Evolutionary conservation across 2,113 vertebrate species (phyloP).

Genomic region (Artemisiospiza belli): DNA sequence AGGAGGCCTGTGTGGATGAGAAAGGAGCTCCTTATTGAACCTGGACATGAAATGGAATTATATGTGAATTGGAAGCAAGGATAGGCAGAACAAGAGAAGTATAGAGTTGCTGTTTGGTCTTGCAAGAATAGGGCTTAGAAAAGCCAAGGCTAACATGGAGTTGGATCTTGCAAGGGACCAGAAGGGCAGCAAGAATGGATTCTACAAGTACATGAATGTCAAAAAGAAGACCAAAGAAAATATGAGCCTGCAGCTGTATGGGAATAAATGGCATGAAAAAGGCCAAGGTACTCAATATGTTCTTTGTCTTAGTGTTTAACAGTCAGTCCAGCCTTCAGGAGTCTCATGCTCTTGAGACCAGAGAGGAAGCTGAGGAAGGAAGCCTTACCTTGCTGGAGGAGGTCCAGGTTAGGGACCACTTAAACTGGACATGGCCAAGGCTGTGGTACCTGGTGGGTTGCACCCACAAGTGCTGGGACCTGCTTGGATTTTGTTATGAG

Average conservation of each 20-base stretch:
- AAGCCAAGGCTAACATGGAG: background rate
- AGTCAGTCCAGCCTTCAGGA: background rate
- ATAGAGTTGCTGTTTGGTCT: background rate
- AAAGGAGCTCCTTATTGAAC: background rate
- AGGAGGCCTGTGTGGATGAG: background rate
- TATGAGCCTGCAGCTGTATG: background rate
- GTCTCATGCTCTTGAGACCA: background rate
- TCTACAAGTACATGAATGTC: background rate
- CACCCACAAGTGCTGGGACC: background rate
- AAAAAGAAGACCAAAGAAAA: background rate
- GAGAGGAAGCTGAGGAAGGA: background rate
- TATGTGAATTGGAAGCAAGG: background rate
- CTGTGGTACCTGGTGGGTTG: background rate
- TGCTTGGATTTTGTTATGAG: background rate
- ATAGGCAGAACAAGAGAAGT: background rate
- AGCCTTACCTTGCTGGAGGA: background rate
- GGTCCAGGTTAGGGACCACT: background rate
- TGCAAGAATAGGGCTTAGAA: background rate
- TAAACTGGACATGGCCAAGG: background rate
- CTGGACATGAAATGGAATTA: background rate
- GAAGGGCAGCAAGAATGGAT: background rate
- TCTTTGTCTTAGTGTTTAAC: background rate
- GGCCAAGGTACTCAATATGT: background rate
- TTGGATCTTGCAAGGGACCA: background rate
- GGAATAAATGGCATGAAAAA: background rate